A percentile compares a stretch with the other conserved stretches of the same genome.
phyloP scores from a whole-genome alignment of 2,797 vertebrate genomes.

The Emys orbicularis region DNA sequence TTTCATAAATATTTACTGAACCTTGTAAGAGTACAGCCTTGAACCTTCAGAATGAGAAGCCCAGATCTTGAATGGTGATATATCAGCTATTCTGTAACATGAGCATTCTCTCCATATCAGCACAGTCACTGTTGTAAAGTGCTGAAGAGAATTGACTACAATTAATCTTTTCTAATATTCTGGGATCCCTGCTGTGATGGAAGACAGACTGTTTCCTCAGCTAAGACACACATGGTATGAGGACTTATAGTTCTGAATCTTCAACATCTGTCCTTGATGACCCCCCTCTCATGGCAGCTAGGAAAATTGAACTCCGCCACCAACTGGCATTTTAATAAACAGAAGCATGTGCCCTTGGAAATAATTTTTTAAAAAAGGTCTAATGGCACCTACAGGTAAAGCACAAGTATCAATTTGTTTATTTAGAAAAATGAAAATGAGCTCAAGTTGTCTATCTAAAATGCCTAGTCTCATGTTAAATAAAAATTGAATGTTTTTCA shows the following conservation, averaged over 20 bases:
- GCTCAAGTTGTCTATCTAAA: neutral
- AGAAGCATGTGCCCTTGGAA: slow-evolving; percentile 2
- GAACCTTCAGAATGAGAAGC: neutral
- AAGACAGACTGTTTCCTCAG: slow-evolving; percentile 25
- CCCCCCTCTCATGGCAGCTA: neutral
- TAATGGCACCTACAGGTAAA: slow-evolving; percentile 19
- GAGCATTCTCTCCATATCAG: neutral
- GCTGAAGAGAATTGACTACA: slow-evolving; percentile 12
- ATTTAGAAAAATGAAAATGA: neutral
- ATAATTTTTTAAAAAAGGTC: neutral
- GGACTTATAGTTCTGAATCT: neutral
- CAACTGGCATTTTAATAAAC: slow-evolving; percentile 48
- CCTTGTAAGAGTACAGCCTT: neutral
- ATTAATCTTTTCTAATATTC: neutral
- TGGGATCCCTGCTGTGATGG: slow-evolving; percentile 35
- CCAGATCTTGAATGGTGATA: neutral
- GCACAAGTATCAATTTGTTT: neutral
- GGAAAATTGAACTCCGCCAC: slow-evolving; percentile 55
- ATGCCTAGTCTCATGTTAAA: neutral
- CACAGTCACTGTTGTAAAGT: neutral
- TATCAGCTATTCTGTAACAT: neutral
- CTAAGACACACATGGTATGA: slow-evolving; percentile 13
- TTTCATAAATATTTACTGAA: neutral
- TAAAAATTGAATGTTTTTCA: neutral
- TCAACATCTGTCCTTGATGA: slow-evolving; percentile 47